These are phyloP conservation scores for Chrysogorgia sp. DNA, from an alignment of 92 coral and sea anemone genomes.

Conservation along the genomic window DNA sequence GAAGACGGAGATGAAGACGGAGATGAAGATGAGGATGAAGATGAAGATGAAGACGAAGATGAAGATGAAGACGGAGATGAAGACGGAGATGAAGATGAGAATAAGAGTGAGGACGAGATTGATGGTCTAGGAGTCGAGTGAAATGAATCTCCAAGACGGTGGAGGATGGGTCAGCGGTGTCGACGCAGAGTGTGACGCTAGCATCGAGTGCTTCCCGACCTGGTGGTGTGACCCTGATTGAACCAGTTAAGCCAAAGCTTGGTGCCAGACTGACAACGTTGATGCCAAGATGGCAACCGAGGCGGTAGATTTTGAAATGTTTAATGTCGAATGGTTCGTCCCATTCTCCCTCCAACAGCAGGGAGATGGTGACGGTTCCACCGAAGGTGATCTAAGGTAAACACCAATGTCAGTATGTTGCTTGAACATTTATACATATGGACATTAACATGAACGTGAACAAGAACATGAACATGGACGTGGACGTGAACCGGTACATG, in stretches of 20 bases:
- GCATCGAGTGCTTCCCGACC: not conserved
- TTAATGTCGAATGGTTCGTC: not conserved
- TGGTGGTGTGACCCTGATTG: conserved; percentile 9
- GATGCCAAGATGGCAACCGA: conserved; percentile 16
- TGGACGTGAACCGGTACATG: no score
- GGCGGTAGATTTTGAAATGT: not conserved
- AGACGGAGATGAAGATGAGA: not conserved
- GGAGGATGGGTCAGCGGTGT: not conserved
- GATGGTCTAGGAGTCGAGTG: conserved; percentile 3
- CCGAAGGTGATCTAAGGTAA: conserved; percentile 7
- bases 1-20: not conserved
- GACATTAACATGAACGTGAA: no score
- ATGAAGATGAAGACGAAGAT: not conserved
- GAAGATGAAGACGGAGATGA: not conserved
- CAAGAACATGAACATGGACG: not conserved
- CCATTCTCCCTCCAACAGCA: conserved; percentile 28
- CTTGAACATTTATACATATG: no score
- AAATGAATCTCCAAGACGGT: conserved; percentile 33
- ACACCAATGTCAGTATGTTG: not conserved
- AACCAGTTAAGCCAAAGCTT: conserved; percentile 29
- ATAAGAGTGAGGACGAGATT: not conserved
- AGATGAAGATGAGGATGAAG: no score
- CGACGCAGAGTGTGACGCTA: conserved; percentile 17
- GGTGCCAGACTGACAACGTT: conserved; percentile 1
- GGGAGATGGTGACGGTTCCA: conserved; percentile 19